phyloP scores from a whole-genome alignment of 2,888 invertebrate genomes.

The Nomada ruficornis region DNA sequence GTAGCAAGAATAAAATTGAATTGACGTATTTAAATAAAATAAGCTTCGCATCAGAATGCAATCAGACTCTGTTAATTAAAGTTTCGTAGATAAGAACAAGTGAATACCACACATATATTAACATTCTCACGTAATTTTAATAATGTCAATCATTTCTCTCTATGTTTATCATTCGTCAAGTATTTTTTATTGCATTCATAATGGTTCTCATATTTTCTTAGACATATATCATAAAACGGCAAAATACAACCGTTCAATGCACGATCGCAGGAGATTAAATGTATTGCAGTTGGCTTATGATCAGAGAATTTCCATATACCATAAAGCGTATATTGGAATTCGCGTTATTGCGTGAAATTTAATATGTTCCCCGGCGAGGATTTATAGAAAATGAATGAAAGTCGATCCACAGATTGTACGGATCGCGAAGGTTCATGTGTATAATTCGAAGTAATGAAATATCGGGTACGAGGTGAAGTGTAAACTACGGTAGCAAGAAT shows the following conservation, averaged over 20 bases:
- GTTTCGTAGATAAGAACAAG: neutral
- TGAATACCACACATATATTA: neutral
- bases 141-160: no score
- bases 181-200: conserved; percentile 7
- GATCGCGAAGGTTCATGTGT: neutral
- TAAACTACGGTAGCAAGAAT: no score
- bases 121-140: neutral
- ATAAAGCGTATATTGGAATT: conserved; percentile 32
- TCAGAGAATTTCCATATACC: conserved; percentile 30
- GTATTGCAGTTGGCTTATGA: conserved; percentile 39
- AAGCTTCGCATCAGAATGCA: no score
- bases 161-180: neutral
- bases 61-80: neutral
- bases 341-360: conserved; percentile 33
- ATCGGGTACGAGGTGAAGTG: neutral
- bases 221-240: conserved; percentile 6
- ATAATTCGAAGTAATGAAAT: conserved; percentile 10
- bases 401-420: neutral
- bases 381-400: conserved; percentile 38
- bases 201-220: neutral
- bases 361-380: conserved; percentile 27
- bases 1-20: no score
- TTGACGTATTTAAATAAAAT: no score
- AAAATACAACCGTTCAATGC: conserved; percentile 20
- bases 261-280: conserved; percentile 29